Conservation (phyloP, 2,888 invertebrate species). For the Poecilus cupreus region DNA sequence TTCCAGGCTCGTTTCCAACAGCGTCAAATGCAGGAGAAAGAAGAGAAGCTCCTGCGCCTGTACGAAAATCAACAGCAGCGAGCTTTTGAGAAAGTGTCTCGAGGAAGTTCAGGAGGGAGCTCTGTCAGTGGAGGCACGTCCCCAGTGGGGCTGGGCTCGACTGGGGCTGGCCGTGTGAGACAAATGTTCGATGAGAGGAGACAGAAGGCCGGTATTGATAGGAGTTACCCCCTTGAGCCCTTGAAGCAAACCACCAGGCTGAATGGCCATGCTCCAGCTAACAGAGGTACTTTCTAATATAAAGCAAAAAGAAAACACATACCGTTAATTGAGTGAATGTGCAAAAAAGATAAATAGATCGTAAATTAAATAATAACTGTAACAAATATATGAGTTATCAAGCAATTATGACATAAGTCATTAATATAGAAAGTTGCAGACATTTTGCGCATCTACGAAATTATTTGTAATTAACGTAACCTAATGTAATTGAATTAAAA, state of each 20-base stretch:
- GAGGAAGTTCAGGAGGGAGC: conserved; percentile 74
- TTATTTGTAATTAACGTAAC: too few relatives aligned
- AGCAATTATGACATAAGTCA: too few relatives aligned
- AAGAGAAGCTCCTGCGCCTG: conserved; percentile 83
- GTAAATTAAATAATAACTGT: too few relatives aligned
- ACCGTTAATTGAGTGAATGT: not conserved
- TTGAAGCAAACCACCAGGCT: conserved; percentile 71
- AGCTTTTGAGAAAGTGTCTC: conserved; percentile 77
- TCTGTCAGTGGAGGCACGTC: conserved; percentile 67
- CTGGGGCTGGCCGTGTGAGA: conserved; percentile 76
- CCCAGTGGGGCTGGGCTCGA: conserved; percentile 22
- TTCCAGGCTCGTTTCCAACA: conserved; percentile 88
- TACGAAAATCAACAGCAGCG: conserved; percentile 82
- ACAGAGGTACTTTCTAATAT: conserved; percentile 34
- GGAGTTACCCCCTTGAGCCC: conserved; percentile 88
- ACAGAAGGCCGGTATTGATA: conserved; percentile 85
- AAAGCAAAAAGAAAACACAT: not conserved
- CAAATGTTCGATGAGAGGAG: conserved; percentile 91
- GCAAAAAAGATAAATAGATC: too few relatives aligned
- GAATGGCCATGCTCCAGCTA: conserved; percentile 37
- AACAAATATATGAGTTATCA: too few relatives aligned
- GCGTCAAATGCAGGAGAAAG: conserved; percentile 87
- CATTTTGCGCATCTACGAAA: too few relatives aligned
- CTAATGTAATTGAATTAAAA: too few relatives aligned
- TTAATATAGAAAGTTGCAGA: too few relatives aligned